Conservation (phyloP, 2,888 invertebrate genomes). For the Eudemis profundana region DNA sequence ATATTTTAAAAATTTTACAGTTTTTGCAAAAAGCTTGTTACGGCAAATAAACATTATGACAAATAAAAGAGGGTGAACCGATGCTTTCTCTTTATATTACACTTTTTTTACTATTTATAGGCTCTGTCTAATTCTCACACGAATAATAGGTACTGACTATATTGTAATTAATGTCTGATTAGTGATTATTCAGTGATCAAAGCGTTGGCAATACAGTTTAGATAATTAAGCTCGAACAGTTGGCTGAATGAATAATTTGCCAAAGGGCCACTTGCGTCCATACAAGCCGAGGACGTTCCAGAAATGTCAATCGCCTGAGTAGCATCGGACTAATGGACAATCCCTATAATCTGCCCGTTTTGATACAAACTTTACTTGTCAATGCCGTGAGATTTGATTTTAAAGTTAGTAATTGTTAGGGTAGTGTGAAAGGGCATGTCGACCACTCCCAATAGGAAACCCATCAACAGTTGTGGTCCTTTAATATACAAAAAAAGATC, state of each 20-base stretch:
- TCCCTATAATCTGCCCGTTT: constrained; percentile 22
- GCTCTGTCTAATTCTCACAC: too few relatives aligned
- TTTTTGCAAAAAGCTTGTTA: too few relatives aligned
- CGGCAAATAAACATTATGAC: too few relatives aligned
- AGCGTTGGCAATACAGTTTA: neutral
- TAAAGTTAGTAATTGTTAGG: constrained; percentile 3
- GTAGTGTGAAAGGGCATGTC: neutral
- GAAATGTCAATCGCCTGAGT: constrained; percentile 18
- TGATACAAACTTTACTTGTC: constrained; percentile 26
- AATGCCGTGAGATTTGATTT: neutral
- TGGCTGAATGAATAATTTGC: constrained; percentile 67
- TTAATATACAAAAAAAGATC: neutral
- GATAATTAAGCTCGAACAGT: constrained; percentile 46
- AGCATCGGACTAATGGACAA: constrained; percentile 26
- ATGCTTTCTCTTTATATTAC: too few relatives aligned
- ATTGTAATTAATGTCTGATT: too few relatives aligned
- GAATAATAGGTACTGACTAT: too few relatives aligned
- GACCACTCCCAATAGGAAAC: neutral
- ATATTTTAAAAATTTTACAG: too few relatives aligned
- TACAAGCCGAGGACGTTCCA: neutral
- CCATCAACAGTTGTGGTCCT: neutral
- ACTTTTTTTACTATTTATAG: too few relatives aligned
- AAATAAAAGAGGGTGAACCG: too few relatives aligned
- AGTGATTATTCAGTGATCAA: neutral
- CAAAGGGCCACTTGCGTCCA: constrained; percentile 51